Base-by-base conservation (phyloP, 2,888 invertebrate genomes). In the Imbricaverruca yamaguchii region DNA sequence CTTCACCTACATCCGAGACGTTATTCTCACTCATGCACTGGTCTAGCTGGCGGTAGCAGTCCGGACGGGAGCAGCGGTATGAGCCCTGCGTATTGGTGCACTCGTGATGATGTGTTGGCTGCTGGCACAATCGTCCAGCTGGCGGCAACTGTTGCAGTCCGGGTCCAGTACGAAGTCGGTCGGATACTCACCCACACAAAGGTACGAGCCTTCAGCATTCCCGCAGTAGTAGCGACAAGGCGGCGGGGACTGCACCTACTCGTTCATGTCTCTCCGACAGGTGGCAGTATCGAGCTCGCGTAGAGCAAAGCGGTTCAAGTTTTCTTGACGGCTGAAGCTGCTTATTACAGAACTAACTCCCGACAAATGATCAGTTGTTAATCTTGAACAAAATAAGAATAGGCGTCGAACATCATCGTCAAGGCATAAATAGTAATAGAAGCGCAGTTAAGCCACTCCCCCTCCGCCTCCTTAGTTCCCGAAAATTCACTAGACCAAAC, bases 191-290 rank as follows among this genome's bases (percentile, higher is more conserved):
- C n/a, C n/a, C n/a, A 92, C 91, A 86, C 95, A 95, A 81, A 90
- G 89, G 88, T 91, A 95, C 81, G 93, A 92, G 78, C 94, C 94
- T 80, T 91, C 91, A 0, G 93, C 93, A 87, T 95, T 95, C 85
- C 91, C 91, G 86, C 94, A 95, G 82, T 90, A 90, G 85, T 93
- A 93, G 84, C 93, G 92, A 88, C 96, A 96, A 0, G 93, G 93
- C 53, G 79, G 63, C 23, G 82, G 82, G 11, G 90, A 89, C 55
- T 89, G 88, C 67, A 91, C 89, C 86, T 95, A 95, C 88, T 95
- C 95, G 87, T 95, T 94, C 0, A 94, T 88, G 88, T 93, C 93
- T 87, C 80, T 67, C 55, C 83, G 82, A 15, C 80, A 81, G 56
- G 82, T 83, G 15, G 57, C 82, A 39, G 80, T 80, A 81, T 69